phyloP scores from a whole-genome alignment of 2,113 vertebrate genomes.

The Eupsittula cactorum region DNA sequence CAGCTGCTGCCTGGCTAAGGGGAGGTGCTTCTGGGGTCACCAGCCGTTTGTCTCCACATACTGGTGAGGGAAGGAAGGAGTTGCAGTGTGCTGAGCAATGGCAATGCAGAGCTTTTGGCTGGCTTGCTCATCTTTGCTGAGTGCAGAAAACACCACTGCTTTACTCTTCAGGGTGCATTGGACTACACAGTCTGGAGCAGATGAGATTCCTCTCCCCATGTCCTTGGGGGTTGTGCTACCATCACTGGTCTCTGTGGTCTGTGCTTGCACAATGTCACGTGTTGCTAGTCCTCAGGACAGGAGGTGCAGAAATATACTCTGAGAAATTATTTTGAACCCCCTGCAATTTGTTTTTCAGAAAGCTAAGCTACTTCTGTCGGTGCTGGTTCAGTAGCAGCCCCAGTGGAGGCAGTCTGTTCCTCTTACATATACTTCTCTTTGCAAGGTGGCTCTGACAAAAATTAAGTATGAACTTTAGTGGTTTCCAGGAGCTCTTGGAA shows the following conservation, averaged over 20 bases:
- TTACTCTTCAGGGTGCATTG: background rate
- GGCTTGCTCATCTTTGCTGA: background rate
- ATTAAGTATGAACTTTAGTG: background rate
- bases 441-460: conserved; percentile 22
- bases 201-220: background rate
- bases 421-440: background rate
- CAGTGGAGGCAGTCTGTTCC: background rate
- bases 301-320: background rate
- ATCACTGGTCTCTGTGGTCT: background rate
- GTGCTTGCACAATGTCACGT: background rate
- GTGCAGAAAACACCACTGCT: background rate
- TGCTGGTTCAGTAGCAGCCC: background rate
- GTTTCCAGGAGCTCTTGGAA: conserved; percentile 40
- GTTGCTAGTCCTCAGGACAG: background rate
- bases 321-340: background rate
- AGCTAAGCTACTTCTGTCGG: background rate
- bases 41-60: too few species aligned
- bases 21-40: background rate
- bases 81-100: background rate
- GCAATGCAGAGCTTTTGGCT: background rate
- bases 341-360: background rate
- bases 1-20: background rate
- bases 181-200: background rate
- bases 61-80: background rate
- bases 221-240: background rate